Conservation (phyloP, 2,888 invertebrate species). For the Macropis europaea region DNA sequence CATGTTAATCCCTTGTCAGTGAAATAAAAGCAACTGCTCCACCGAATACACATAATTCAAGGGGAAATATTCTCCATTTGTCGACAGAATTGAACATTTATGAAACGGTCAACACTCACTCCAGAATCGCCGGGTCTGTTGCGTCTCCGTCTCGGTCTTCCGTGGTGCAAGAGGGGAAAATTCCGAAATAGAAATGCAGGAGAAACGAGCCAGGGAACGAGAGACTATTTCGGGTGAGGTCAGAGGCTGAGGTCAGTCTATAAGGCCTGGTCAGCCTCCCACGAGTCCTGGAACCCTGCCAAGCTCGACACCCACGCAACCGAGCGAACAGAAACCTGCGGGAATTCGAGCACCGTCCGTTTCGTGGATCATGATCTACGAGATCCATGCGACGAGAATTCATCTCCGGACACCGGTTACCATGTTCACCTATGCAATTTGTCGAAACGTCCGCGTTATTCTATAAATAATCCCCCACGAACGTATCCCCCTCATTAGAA, state of each 20-base stretch:
- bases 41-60: too few relatives aligned
- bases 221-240: constrained; percentile 79
- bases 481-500: constrained; percentile 49
- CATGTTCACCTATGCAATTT: constrained; percentile 49
- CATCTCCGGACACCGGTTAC: too few relatives aligned
- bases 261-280: constrained; percentile 79
- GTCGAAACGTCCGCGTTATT: constrained; percentile 46
- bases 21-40: too few relatives aligned
- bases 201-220: constrained; percentile 62
- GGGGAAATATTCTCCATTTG: too few relatives aligned
- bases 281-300: constrained; percentile 77
- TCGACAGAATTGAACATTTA: too few relatives aligned
- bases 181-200: constrained; percentile 69
- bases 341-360: constrained; percentile 53
- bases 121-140: too few relatives aligned
- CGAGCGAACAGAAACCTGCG: constrained; percentile 58
- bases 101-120: too few relatives aligned
- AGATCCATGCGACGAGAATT: constrained; percentile 57
- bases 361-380: constrained; percentile 59
- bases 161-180: constrained; percentile 57
- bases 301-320: constrained; percentile 63
- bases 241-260: constrained; percentile 79
- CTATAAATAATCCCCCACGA: constrained; percentile 44
- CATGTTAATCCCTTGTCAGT: too few relatives aligned
- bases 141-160: constrained; percentile 24